Base-by-base conservation (phyloP, 1,140 invertebrate genomes). In the Zophobas atratus region DNA sequence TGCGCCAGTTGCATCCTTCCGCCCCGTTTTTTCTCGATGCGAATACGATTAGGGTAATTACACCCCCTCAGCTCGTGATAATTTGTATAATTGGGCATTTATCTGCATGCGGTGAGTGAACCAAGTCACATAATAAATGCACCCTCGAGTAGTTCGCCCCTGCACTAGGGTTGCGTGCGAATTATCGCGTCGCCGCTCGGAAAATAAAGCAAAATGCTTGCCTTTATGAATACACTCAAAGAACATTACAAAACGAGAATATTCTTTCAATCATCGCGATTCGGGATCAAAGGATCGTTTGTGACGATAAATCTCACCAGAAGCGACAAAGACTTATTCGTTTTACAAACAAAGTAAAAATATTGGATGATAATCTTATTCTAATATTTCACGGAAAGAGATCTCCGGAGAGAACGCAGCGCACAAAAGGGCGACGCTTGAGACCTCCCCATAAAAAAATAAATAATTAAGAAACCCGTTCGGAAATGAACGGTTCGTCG, bases 251-350 rank as follows among this genome's bases (percentile, higher is more conserved):
- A 46, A 3, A 46, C 55, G 33, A 20, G 34, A 48, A 49, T 48
- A 39, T 34, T 49, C 51, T 72, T 72, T 72, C 70, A 72, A 72
- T 72, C 70, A 63, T 63, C 35, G 20, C 39, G n/a, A 63, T 63
- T 63, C 57, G 20, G 34, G 6, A 20, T 35, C 32, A 57, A 53
- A 53, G 49, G 49, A 53, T 46, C 43, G 63, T 46, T 39, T 70
- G 63, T 20, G 63, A 70, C 49, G 70, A 35, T 2, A 53, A 53
- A 53, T 53, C 20, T 53, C 6, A 33, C 55, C 20, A 4, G 55
- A 5, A 56, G 33, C 36, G n/a, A n/a, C 35, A 38, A 35, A 20
- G 56, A 39, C 33, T 60, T 36, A 46, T 46, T 46, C 6, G 43
- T 4, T 46, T 46, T 46, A 20, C 43, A 46, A 8, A 46, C 43